A percentile compares a stretch with the other conserved stretches of the same genome.
Evolutionary conservation across 2,113 vertebrate genomes (phyloP).

Genomic region (Felis chaus): DNA sequence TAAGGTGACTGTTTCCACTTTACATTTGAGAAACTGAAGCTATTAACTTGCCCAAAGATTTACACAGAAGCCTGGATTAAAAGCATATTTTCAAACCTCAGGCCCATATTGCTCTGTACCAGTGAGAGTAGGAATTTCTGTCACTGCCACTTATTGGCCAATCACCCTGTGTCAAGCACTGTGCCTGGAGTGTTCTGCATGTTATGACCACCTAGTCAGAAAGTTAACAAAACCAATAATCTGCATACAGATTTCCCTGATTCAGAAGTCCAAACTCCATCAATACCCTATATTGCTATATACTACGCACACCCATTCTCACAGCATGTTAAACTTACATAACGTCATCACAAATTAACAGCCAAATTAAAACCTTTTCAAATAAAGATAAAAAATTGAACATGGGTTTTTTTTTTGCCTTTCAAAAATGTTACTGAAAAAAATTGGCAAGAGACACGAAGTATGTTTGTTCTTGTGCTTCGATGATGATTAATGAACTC

Average conservation of each 20-base stretch:
- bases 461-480: constrained; percentile 83
- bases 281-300: not conserved
- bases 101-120: not conserved
- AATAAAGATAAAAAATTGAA: constrained; percentile 60
- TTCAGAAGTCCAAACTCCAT: not conserved
- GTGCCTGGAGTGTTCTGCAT: not conserved
- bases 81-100: constrained; percentile 27
- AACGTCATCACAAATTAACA: constrained; percentile 77
- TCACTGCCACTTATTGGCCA: not conserved
- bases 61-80: not conserved
- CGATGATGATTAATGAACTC: constrained; percentile 77
- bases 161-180: not conserved
- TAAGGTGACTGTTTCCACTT: not conserved
- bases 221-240: not conserved
- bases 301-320: not conserved
- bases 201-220: not conserved
- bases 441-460: constrained; percentile 75
- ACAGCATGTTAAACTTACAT: constrained; percentile 72
- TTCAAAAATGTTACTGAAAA: constrained; percentile 80
- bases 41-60: not conserved
- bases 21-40: not conserved
- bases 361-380: constrained; percentile 80
- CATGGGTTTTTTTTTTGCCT: constrained; percentile 48
- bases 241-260: not conserved
- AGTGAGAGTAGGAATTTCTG: not conserved